phyloP scores from a whole-genome alignment of 2,888 invertebrate genomes.

The Drosophila kuntzei region DNA sequence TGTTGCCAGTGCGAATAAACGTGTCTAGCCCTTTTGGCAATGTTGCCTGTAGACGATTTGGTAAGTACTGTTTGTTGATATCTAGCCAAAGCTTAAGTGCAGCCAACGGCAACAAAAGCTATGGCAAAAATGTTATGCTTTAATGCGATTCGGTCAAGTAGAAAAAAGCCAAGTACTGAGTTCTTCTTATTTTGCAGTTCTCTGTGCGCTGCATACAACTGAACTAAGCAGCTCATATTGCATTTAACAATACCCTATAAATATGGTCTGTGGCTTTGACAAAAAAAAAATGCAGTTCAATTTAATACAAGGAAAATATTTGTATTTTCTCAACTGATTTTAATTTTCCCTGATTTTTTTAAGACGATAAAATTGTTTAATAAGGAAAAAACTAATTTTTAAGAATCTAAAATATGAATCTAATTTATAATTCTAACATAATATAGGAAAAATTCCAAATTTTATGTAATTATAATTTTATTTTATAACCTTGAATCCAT shows the following conservation, averaged over 20 bases:
- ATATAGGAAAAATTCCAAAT: too few relatives aligned
- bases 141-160: constrained; percentile 65
- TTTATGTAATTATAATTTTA: too few relatives aligned
- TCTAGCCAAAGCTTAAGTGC: constrained; percentile 71
- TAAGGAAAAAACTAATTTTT: too few relatives aligned
- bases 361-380: too few relatives aligned
- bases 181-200: constrained; percentile 52
- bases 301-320: too few relatives aligned
- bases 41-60: constrained; percentile 48
- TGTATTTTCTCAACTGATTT: too few relatives aligned
- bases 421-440: too few relatives aligned
- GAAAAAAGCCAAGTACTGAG: constrained; percentile 13
- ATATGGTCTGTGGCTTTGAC: not conserved
- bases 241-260: constrained; percentile 13
- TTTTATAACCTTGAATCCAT: too few relatives aligned
- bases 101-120: constrained; percentile 61
- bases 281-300: not conserved
- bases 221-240: constrained; percentile 22
- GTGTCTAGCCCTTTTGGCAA: constrained; percentile 59
- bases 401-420: too few relatives aligned
- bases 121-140: constrained; percentile 55
- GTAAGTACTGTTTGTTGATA: constrained; percentile 76
- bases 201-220: constrained; percentile 32
- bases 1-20: constrained; percentile 13
- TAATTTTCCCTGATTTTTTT: too few relatives aligned